Base-by-base conservation (phyloP, 2,888 invertebrate species). In the Clistopyga incitator region DNA sequence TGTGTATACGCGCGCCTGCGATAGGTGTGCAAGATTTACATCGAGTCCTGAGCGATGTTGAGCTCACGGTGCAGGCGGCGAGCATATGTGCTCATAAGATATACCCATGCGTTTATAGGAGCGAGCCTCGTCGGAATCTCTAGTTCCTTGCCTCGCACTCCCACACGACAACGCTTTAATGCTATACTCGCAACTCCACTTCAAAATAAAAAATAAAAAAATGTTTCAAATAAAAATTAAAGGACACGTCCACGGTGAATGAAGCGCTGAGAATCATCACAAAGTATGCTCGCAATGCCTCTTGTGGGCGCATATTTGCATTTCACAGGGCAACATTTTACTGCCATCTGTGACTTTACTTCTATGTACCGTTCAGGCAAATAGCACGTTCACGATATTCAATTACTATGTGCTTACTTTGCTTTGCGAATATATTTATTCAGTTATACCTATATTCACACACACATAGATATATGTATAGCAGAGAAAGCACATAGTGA, bases 21-120 rank as follows among this genome's bases (percentile, higher is more conserved):
- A 78, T 82, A 78, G 74, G 68, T 78, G 78, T 70, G 47, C 52
- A 70, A 75, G 82, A 71, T 75, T 71, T 76, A 50, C 78, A 82
- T 79, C 70, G 64, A 34, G 70, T n/a, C n/a, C 34, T 50, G 2
- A 25, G 45, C 65, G 72, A 20, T 50, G 13, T 47, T 42, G 34
- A 42, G 34, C 29, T 52, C n/a, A 3, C 70, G 13, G 34, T 38
- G 65, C 15, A 23, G 18, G 25, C 15, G 18, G 25, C 15, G 15
- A 38, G 54, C n/a, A 38, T 15, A 23, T 54, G 20, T 18, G 54
- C 29, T 71, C 52, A 18, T 23, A 38, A 29, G 56, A 56, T 56
- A 56, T 56, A 56, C 15, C 25, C 56, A 15, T 56, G 10, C 23
- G 56, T 56, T 56, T 25, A 56, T 56, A 56, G 25, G 15, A 56